Conservation (phyloP, 2,888 invertebrate genomes). For the Endotricha flammealis region DNA sequence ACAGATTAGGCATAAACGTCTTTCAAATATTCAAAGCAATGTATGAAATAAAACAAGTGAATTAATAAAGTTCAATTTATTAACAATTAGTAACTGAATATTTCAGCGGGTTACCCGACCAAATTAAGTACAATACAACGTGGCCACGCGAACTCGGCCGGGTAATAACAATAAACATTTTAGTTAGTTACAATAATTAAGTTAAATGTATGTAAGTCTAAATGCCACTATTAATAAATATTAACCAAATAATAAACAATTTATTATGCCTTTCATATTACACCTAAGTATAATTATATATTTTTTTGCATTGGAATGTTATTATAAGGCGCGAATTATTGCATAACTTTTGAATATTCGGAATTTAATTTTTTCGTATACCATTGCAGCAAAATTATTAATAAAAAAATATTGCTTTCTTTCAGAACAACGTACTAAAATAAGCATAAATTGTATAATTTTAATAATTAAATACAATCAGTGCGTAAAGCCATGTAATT, state of each 20-base stretch:
- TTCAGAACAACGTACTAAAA: no score
- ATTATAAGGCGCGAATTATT: no score
- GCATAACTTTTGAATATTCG: no score
- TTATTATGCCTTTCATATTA: conserved; percentile 49
- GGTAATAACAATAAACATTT: conserved; percentile 61
- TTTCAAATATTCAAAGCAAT: conserved; percentile 9
- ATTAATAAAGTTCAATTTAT: conserved; percentile 69
- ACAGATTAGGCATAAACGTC: no score
- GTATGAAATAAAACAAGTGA: conserved; percentile 31
- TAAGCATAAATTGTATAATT: no score
- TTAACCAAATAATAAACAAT: conserved; percentile 56
- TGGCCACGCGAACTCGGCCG: conserved; percentile 30
- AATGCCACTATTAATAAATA: conserved; percentile 67
- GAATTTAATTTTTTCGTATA: no score
- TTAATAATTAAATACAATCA: no score
- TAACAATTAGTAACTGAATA: conserved; percentile 74
- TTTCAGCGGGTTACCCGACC: conserved; percentile 46
- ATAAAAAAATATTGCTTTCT: no score
- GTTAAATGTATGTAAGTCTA: conserved; percentile 46
- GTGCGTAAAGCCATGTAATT: no score
- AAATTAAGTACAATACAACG: conserved; percentile 25
- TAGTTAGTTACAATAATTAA: conserved; percentile 66
- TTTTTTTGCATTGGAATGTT: conserved; percentile 31
- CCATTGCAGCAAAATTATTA: no score
- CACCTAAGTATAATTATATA: conserved; percentile 20